Percentiles rank a stretch among this genome's conserved stretches.
These are phyloP conservation scores for Palythoa caribaeorum DNA, from an alignment of 92 coral and sea anemone genomes.

Conservation along the genomic window DNA sequence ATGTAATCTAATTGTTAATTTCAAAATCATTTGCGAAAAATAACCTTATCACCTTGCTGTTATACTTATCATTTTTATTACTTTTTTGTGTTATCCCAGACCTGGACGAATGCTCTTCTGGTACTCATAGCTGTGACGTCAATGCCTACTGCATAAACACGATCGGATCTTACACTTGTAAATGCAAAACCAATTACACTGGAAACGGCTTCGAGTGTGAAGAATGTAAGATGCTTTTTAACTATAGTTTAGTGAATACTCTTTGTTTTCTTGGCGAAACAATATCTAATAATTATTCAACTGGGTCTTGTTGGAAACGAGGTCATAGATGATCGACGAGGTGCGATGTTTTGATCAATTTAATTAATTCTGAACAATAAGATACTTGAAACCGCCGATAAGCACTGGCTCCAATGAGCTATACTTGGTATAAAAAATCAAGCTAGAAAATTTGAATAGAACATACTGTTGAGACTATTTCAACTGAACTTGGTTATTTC, in stretches of 20 bases:
- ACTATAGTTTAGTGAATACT: neutral
- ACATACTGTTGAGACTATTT: too few relatives aligned
- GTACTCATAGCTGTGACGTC: slow-evolving; percentile 16
- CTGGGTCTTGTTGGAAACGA: too few relatives aligned
- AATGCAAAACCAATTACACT: slow-evolving; percentile 3
- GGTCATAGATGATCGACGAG: too few relatives aligned
- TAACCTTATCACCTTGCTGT: neutral
- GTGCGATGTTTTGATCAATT: too few relatives aligned
- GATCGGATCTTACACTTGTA: slow-evolving; percentile 7
- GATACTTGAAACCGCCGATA: neutral
- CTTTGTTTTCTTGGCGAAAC: neutral
- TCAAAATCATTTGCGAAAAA: neutral
- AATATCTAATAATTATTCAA: too few relatives aligned
- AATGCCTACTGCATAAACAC: slow-evolving; percentile 30
- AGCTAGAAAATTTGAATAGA: too few relatives aligned
- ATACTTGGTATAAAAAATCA: too few relatives aligned
- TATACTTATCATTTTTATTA: neutral
- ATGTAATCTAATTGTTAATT: neutral
- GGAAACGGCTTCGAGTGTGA: slow-evolving; percentile 39
- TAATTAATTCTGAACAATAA: too few relatives aligned
- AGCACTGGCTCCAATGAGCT: neutral
- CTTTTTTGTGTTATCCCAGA: slow-evolving; percentile 8
- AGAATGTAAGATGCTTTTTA: neutral
- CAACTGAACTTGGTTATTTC: neutral
- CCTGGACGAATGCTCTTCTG: slow-evolving; percentile 32